Evolutionary conservation across 35 echinoderm and acorn worm species (phyloP).

Genomic region (Diadema setosum): DNA sequence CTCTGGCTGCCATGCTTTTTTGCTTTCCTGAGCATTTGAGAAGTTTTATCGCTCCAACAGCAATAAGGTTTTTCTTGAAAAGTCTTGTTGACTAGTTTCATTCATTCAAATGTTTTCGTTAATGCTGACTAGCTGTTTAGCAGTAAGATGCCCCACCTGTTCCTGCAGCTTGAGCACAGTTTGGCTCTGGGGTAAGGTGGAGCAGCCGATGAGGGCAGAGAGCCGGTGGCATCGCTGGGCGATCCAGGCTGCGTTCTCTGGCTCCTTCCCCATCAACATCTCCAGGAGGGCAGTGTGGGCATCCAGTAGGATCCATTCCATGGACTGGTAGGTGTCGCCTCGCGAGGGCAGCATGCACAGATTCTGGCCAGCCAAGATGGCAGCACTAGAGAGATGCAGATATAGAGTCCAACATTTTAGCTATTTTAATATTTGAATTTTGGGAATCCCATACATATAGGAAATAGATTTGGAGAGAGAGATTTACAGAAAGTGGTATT

Average conservation of each 20-base stretch:
- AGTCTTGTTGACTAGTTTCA: no score
- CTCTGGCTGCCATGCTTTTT: no score
- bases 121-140: no score
- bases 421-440: no score
- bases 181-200: slow-evolving; percentile 70
- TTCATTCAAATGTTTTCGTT: no score
- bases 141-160: no score
- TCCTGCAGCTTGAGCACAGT: slow-evolving; percentile 69
- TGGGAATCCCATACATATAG: no score
- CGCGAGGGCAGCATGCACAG: slow-evolving; percentile 67
- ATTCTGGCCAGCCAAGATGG: slow-evolving; percentile 76
- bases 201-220: slow-evolving; percentile 61
- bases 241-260: slow-evolving; percentile 64
- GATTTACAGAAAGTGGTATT: no score
- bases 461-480: no score
- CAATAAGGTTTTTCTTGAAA: no score
- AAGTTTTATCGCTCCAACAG: no score
- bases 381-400: slow-evolving; percentile 39
- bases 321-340: slow-evolving; percentile 87
- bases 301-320: slow-evolving; percentile 92
- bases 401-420: background rate
- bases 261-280: slow-evolving; percentile 58
- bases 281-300: slow-evolving; percentile 81
- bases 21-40: no score
- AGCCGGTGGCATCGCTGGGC: slow-evolving; percentile 77